Evolutionary conservation across 2,888 invertebrate species (phyloP).

Genomic region (Eristalis intricaria): DNA sequence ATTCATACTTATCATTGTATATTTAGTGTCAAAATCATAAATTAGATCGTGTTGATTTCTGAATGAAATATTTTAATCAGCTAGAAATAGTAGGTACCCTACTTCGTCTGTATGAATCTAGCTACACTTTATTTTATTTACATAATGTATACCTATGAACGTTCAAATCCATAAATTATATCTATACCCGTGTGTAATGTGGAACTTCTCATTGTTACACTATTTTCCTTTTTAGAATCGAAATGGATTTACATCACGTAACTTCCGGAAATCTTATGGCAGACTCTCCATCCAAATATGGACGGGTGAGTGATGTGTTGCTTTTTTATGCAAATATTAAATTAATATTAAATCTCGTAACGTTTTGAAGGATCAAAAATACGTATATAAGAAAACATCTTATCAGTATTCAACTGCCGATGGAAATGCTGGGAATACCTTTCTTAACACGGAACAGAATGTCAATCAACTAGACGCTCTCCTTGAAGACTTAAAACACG

Average conservation of each 20-base stretch:
- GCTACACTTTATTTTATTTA: too few species aligned
- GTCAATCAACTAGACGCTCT: conserved; percentile 89
- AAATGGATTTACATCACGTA: conserved; percentile 62
- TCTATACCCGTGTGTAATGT: neutral
- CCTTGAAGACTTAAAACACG: conserved; percentile 86
- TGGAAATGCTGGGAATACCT: conserved; percentile 75
- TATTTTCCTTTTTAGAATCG: conserved; percentile 35
- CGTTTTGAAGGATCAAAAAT: conserved; percentile 77
- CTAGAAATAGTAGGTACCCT: too few species aligned
- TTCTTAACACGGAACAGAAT: conserved; percentile 82
- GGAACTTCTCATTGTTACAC: neutral
- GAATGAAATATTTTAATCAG: too few species aligned
- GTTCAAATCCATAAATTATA: neutral
- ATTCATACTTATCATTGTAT: neutral
- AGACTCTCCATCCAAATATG: conserved; percentile 57
- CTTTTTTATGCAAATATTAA: neutral
- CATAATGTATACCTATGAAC: too few species aligned
- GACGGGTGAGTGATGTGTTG: conserved; percentile 48
- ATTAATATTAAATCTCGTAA: neutral
- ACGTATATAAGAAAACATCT: conserved; percentile 79
- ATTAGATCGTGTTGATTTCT: too few species aligned
- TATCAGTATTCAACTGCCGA: conserved; percentile 80
- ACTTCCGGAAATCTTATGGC: conserved; percentile 56
- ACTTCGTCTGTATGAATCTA: too few species aligned
- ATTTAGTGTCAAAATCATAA: neutral